Evolutionary conservation across 2,888 invertebrate genomes (phyloP), one percentile per base, ranked within the genome.

Genomic region (Daptonema setosum): DNA sequence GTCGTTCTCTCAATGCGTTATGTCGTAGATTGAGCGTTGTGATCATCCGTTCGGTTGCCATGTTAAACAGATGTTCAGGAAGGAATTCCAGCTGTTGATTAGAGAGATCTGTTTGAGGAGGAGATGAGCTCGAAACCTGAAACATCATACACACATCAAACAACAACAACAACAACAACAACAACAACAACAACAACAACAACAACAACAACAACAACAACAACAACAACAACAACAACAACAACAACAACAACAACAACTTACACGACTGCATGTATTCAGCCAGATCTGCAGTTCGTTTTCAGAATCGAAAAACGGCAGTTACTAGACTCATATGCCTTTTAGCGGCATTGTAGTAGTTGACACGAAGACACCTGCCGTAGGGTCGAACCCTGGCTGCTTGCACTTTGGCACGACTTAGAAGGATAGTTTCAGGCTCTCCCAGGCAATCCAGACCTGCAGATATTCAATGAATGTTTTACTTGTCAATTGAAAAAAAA

Each of bases 41-140:
- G 24, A 73, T 65, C 56, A 57, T 35, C 11, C 57, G 28, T 22
- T 58, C 58, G 43, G 57, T 57, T 17, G 57, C 57, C 26, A 57
- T 35, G 51, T 68, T 67, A 61, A 73, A 73, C 52, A 73, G 64
- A 35, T 68, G 70, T 59, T 73, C 72, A 14, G 73, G 73, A 20
- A 73, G 60, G 56, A 69, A 70, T 62, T 73, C 73, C 57, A 73
- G 64, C 59, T 73, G 70, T 58, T 70, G 71, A 62, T 71, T 70
- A 1, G 72, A 72, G 28, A 73, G 62, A 61, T 73, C 73, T 1
- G 72, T 72, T 57, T 68, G 67, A 14, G 72, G 69, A 2, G 72
- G 72, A 41, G 71, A 67, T 43, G 72, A 72, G 3, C 72, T 71
- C 72, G 73, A 61, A 11, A 58, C 54, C 56, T 25, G 57, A 28